phyloP scores from a whole-genome alignment of 2,888 invertebrate genomes.

The Platycheirus rosarum region DNA sequence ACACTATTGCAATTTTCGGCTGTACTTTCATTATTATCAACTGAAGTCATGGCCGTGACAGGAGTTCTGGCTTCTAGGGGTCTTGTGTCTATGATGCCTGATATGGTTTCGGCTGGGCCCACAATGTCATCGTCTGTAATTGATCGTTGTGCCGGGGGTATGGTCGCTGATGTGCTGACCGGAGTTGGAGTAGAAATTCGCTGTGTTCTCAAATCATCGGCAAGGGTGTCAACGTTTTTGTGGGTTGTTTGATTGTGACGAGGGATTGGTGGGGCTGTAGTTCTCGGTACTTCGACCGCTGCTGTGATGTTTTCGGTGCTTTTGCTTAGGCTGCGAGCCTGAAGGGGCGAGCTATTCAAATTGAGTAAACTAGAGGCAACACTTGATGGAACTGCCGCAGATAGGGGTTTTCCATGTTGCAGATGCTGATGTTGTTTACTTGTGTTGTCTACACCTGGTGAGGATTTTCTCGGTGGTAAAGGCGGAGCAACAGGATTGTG shows the following conservation, averaged over 20 bases:
- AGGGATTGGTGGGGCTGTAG: conserved; percentile 82
- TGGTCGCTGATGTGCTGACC: conserved; percentile 30
- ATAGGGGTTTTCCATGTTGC: conserved; percentile 71
- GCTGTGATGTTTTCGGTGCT: conserved; percentile 80
- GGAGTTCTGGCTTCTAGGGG: conserved; percentile 81
- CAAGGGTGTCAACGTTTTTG: conserved; percentile 78
- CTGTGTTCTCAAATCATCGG: conserved; percentile 80
- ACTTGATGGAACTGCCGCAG: conserved; percentile 52
- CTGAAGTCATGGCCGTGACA: conserved; percentile 61
- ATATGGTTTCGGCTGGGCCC: conserved; percentile 89
- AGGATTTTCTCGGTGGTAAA: conserved; percentile 85
- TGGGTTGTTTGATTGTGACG: conserved; percentile 78
- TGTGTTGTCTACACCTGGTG: conserved; percentile 81
- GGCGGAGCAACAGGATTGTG: conserved; percentile 82
- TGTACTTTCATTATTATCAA: conserved; percentile 57
- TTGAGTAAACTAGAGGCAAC: conserved; percentile 61
- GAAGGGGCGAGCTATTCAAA: conserved; percentile 60
- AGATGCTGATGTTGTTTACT: conserved; percentile 73
- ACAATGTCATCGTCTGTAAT: conserved; percentile 83
- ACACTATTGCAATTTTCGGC: conserved; percentile 63
- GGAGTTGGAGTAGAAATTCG: conserved; percentile 76
- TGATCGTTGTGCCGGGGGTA: conserved; percentile 76
- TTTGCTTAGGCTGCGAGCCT: conserved; percentile 75
- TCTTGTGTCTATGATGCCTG: conserved; percentile 87
- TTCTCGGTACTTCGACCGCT: conserved; percentile 78